Percentiles rank a stretch among this genome's conserved stretches.
phyloP scores from a whole-genome alignment of 2,888 invertebrate species.

The Cepaea hortensis region DNA sequence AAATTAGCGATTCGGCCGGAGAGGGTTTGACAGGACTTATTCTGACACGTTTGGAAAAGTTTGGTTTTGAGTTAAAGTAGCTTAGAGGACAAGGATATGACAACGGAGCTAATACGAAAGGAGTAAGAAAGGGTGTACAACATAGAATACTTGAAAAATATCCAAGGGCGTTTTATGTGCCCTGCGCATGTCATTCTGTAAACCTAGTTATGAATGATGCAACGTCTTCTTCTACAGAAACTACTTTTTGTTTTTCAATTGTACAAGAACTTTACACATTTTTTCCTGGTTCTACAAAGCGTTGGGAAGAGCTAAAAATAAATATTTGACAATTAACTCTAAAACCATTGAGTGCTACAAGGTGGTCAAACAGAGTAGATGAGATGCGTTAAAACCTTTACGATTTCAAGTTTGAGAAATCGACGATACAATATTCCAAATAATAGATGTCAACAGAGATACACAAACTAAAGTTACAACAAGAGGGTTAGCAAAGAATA shows the following conservation, averaged over 20 bases:
- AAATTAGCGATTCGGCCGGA: too few relatives aligned
- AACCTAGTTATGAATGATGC: not conserved
- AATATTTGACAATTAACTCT: not conserved
- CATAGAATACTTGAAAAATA: too few relatives aligned
- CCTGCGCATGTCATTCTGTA: not conserved
- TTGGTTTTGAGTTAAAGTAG: too few relatives aligned
- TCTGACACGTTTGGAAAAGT: too few relatives aligned
- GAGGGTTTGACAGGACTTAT: too few relatives aligned
- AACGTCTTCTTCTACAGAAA: too few relatives aligned
- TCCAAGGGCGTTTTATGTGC: not conserved
- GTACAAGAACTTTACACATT: not conserved
- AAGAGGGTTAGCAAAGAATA: not conserved
- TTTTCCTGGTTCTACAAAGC: not conserved
- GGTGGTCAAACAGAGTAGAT: not conserved
- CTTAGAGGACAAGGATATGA: too few relatives aligned
- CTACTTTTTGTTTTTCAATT: not conserved
- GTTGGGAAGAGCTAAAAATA: not conserved
- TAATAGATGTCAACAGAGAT: not conserved
- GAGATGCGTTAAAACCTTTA: not conserved
- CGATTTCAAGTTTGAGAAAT: too few relatives aligned
- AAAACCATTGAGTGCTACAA: not conserved
- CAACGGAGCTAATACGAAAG: too few relatives aligned
- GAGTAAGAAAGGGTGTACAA: too few relatives aligned
- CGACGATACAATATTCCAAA: not conserved
- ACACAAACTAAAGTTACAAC: too few relatives aligned